Percentiles rank a stretch among this genome's conserved stretches.
Evolutionary conservation across 2,113 vertebrate species (phyloP).

Genomic region (Tenebrosternarchus preto): DNA sequence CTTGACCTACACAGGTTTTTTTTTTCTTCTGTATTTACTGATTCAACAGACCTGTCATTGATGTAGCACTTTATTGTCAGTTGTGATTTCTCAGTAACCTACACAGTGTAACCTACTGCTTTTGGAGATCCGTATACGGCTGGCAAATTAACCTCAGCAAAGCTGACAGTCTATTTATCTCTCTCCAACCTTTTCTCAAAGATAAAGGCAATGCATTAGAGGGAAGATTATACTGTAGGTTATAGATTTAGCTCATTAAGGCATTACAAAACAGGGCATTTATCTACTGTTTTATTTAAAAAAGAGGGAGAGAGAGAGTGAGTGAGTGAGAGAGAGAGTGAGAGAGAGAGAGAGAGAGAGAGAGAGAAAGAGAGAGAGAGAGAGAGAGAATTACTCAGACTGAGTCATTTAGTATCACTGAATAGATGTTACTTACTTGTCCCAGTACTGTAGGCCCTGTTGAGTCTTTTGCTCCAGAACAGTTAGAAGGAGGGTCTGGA

Average conservation of each 20-base stretch:
- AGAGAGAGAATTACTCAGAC: not conserved
- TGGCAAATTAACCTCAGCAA: constrained; percentile 25
- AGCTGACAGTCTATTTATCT: constrained; percentile 53
- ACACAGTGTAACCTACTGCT: not conserved
- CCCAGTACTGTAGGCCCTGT: not conserved
- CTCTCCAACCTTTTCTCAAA: constrained; percentile 44
- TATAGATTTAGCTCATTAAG: not conserved
- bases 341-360: not conserved
- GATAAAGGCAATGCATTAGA: constrained; percentile 8
- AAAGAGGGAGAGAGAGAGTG: no score
- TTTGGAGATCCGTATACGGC: not conserved
- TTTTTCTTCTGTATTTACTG: not conserved
- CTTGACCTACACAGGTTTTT: not conserved
- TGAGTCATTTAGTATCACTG: not conserved
- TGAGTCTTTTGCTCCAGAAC: not conserved
- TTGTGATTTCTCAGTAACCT: not conserved
- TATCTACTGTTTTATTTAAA: no score
- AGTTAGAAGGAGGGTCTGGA: constrained; percentile 10
- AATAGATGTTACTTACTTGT: not conserved
- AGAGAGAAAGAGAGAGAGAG: no score
- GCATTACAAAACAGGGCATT: not conserved
- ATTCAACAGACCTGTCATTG: not conserved
- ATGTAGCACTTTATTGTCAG: not conserved
- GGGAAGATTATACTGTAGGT: constrained; percentile 11
- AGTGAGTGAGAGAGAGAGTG: no score